Evolutionary conservation across 2,888 invertebrate species (phyloP), one percentile per base, ranked within the genome.

Genomic region (Dasypogon diadema): DNA sequence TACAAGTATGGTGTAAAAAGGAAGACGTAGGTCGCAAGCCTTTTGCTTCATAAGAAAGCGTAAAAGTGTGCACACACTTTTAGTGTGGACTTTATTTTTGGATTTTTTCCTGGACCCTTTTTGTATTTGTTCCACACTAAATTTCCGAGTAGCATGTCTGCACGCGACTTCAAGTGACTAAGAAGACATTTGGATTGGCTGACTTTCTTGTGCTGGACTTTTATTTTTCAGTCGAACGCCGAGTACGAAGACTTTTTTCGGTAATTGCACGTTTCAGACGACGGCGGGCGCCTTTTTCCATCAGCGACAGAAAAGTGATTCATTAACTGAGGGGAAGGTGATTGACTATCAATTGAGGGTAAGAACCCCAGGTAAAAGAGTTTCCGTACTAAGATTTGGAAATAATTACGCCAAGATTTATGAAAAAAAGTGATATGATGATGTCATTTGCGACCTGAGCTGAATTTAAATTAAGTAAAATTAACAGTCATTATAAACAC

Each of bases 341-440:
- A 60, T 60, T 60, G 60, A 60, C 60, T 60, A 60, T 60, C 60
- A 60, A 60, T 60, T 37, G 60, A 60, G 60, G 60, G 60, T 37
- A 60, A 60, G n/a, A 60, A 60, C 60, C 37, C 60, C 60, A 60
- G 60, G 37, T 42, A 37, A 60, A 60, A 60, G 37, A 60, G 60
- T 60, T 60, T 60, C 37, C 37, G 37, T 21, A 16, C n/a, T 37
- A 60, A 60, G 60, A 42, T 60, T 60, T 60, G 21, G 10, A 12
- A n/a, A 37, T 37, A 60, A 60, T 60, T 60, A 60, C 37, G 58
- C n/a, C 34, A 60, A 60, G 37, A 60, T 60, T 37, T 60, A 60
- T 60, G 60, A 60, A 60, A 60, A n/a, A 60, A 60, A 60, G 60
- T 37, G 37, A 37, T 60, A 60, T 21, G 60, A 60, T 60, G 60